phyloP scores from a whole-genome alignment of 1,140 invertebrate species.

The Atta cephalotes region DNA sequence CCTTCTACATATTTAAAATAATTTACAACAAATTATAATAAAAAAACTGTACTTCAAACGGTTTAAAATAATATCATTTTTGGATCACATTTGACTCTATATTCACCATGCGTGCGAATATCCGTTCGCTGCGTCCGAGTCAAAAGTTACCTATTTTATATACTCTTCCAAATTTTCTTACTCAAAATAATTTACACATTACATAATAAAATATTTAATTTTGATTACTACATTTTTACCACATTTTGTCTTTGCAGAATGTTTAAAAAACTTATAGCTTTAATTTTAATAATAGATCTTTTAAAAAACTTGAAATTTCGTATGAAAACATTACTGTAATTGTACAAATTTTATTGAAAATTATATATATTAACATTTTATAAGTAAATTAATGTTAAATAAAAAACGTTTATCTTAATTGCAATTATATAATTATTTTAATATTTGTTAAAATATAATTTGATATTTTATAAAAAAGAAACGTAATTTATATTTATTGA shows the following conservation, averaged over 20 bases:
- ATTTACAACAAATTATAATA: no score
- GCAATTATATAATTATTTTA: no score
- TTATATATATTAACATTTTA: background rate
- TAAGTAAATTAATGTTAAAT: background rate
- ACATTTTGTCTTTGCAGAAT: background rate
- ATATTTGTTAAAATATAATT: no score
- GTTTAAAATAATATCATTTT: no score
- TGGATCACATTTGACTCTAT: no score
- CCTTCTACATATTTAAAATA: no score
- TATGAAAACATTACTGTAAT: background rate
- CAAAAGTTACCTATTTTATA: no score
- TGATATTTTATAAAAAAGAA: no score
- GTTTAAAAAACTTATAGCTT: background rate
- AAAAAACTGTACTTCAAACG: no score
- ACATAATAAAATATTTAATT: background rate
- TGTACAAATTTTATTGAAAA: background rate
- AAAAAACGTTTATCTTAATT: background rate
- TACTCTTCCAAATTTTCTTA: background rate
- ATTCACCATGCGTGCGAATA: no score
- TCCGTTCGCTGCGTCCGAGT: no score
- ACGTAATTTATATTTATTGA: no score
- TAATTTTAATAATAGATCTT: background rate
- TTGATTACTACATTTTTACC: background rate
- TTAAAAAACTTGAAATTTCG: background rate
- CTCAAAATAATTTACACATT: background rate